Evolutionary conservation across 2,113 vertebrate genomes (phyloP).

Genomic region (Clinocottus analis): DNA sequence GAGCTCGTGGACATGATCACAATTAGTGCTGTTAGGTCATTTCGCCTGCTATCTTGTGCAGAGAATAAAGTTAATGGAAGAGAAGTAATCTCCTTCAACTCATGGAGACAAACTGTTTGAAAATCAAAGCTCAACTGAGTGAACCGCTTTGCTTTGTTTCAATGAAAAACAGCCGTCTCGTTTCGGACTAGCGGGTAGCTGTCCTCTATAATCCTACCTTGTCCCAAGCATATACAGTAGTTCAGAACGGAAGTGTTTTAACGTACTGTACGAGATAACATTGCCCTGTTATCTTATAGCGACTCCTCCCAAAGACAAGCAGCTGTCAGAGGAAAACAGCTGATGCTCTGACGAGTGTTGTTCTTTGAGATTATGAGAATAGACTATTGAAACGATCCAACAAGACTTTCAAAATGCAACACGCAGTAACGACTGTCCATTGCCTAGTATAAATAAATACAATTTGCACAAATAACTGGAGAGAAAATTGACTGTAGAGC

Average conservation of each 20-base stretch:
- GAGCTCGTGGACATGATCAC: background rate
- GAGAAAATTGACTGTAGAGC: too few relatives aligned
- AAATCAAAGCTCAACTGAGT: background rate
- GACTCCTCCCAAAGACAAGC: conserved; percentile 48
- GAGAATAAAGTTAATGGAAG: background rate
- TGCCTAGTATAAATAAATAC: background rate
- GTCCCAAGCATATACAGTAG: background rate
- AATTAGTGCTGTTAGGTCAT: too few relatives aligned
- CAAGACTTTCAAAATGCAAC: background rate
- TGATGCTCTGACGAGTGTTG: conserved; percentile 7
- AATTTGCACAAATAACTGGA: background rate
- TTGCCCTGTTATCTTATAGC: conserved; percentile 31
- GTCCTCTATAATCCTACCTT: background rate
- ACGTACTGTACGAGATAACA: background rate
- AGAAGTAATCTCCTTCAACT: background rate
- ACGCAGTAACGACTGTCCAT: background rate
- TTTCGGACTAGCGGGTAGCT: background rate
- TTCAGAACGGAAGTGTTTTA: background rate
- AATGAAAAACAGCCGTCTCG: too few relatives aligned
- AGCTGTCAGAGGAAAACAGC: conserved; percentile 50
- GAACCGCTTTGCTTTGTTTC: background rate
- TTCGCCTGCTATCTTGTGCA: background rate
- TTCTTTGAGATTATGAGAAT: conserved; percentile 15
- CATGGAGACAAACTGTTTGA: background rate
- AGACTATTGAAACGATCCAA: background rate